Percentiles rank a stretch among this genome's conserved stretches.
Evolutionary conservation across 1,140 invertebrate species (phyloP).

Genomic region (Eulimnadia texana): DNA sequence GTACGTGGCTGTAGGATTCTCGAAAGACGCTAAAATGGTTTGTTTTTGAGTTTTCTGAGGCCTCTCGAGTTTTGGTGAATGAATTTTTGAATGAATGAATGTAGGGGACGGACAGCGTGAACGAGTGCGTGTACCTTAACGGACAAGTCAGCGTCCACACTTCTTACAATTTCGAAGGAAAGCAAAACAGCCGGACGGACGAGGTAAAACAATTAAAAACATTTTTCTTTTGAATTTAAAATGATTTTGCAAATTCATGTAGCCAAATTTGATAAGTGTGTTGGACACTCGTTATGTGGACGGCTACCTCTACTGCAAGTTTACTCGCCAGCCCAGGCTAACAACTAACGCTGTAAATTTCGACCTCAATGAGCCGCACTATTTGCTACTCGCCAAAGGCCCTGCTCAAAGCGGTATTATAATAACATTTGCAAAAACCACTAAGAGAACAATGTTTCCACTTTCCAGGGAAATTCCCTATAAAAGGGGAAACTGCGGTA

Average conservation of each 20-base stretch:
- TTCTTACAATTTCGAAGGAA: slow-evolving; percentile 44
- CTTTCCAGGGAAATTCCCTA: no score
- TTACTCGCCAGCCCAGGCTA: slow-evolving; percentile 41
- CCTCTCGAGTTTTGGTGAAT: no score
- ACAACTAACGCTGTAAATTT: slow-evolving; percentile 44
- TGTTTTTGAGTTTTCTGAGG: no score
- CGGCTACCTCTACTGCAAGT: slow-evolving; percentile 54
- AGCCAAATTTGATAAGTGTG: slow-evolving; percentile 40
- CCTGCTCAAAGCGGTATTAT: slow-evolving; percentile 20
- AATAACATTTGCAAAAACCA: background rate
- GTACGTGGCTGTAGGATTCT: slow-evolving; percentile 54
- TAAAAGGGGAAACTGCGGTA: no score
- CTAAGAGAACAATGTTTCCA: no score
- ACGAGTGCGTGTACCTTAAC: slow-evolving; percentile 54
- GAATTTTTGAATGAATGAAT: no score
- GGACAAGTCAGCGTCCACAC: slow-evolving; percentile 43
- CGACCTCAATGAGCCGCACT: slow-evolving; percentile 54
- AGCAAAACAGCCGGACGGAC: slow-evolving; percentile 30
- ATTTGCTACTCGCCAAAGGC: slow-evolving; percentile 58
- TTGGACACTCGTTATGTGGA: slow-evolving; percentile 45
- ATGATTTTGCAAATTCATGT: slow-evolving; percentile 17
- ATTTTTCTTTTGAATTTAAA: no score
- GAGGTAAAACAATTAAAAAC: no score
- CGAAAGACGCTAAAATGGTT: slow-evolving; percentile 21
- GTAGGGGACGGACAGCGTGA: slow-evolving; percentile 71